Evolutionary conservation across 2,888 invertebrate genomes (phyloP), one percentile per base, ranked within the genome.

Genomic region (Cephonodes hylas): DNA sequence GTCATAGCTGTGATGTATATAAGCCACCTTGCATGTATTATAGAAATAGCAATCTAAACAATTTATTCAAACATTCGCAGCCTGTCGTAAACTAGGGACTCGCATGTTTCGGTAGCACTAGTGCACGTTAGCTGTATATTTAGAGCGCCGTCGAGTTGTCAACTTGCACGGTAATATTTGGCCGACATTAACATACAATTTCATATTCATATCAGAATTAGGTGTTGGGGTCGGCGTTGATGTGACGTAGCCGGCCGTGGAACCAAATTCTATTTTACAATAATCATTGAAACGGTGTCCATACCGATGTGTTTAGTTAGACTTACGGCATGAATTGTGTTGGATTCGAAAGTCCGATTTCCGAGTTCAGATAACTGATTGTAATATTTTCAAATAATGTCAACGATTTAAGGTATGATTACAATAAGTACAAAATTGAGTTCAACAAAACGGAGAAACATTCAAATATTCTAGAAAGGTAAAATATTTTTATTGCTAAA

Each of bases 191-290:
- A 83, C 87, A 89, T 90, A 88, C 80, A 83, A 89, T 88, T 89
- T 89, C 86, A 89, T 88, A 89, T 89, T 89, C 89, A 90, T 89
- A 86, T 84, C 81, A 83, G 85, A 86, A 89, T 89, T 88, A 86
- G 87, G 83, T 85, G 76, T 78, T 71, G 71, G 76, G 77, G 71
- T 68, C 60, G 70, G 72, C 76, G 78, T 79, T 69, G 69, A 64
- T 69, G 70, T 68, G 70, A 71, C 67, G 45, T 58, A 64, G 62
- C 66, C 70, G 64, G 66, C 67, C 69, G 66, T 74, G 76, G 76
- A 80, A 83, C 76, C 20, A 8, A 23, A 45, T 7, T 8, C 18
- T 3, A 10, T 58, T 22, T 38, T 1, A 38, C 22, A 13, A 10
- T n/a, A 38, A 57, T n/a, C n/a, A n/a, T n/a, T n/a, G n/a, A n/a